Base-by-base conservation (phyloP, 2,797 vertebrate genomes). In the Manis crassicaudata region DNA sequence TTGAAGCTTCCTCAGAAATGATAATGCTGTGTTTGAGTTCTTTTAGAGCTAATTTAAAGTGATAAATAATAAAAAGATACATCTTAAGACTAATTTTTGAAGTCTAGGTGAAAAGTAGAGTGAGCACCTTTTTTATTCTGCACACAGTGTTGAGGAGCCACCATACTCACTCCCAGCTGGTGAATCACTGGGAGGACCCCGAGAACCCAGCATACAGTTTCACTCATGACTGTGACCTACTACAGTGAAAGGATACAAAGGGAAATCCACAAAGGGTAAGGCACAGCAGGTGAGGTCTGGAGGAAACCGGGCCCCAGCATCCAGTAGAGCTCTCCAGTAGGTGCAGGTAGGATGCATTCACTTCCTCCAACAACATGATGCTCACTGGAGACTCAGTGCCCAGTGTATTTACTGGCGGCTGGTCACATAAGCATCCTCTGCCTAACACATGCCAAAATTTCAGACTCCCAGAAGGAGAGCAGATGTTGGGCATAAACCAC, bases 31-130 rank as follows among this genome's bases (percentile, higher is more conserved):
- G 29, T 25, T 72, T 84, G 20, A 67, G 46, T 79, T 93, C 40
- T 72, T 89, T 83, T 58, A 56, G 29, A 76, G 18, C 7, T 73
- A 65, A 50, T 63, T 68, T 58, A 32, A 94, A 76, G 12, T 62
- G 32, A 67, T 58, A 87, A 86, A 37, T 65, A 70, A 67, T 60
- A 90, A 77, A 65, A 79, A 88, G 20, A 29, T 56, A 50, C 2
- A 80, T 84, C 16, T 40, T 35, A 40, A 93, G 18, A 81, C 67
- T 70, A 65, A 82, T 81, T 88, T 72, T 43, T 81, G 77, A 92
- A 82, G 72, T 40, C 62, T 79, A 4, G 10, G 7, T 76, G 23
- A 76, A 73, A 92, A 75, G 9, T 23, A 25, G 35, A 82, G 25
- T 20, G 6, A 67, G 8, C 13, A 23, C 52, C 4, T 13, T 76